Percentiles rank a stretch among this genome's conserved stretches.
phyloP scores from a whole-genome alignment of 92 coral and sea anemone species.

The Desmophyllum pertusum region DNA sequence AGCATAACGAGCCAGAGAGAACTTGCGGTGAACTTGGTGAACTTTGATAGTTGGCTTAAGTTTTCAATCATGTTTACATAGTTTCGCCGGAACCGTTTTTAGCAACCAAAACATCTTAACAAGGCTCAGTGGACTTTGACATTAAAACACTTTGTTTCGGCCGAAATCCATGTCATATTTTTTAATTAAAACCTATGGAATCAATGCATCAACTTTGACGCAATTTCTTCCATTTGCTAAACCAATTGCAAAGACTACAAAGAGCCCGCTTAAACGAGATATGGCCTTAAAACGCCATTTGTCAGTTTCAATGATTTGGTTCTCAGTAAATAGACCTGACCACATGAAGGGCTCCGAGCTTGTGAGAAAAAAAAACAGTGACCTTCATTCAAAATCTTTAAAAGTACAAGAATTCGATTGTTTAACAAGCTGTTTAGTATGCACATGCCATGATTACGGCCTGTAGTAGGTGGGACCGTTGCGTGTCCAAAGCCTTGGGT shows the following conservation, averaged over 20 bases:
- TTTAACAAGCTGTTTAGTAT: not conserved
- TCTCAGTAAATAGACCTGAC: not conserved
- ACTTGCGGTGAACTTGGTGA: not conserved
- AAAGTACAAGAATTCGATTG: not conserved
- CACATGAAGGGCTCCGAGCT: not conserved
- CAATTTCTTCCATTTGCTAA: too few species aligned
- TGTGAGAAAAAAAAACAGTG: not conserved
- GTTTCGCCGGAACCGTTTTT: not conserved
- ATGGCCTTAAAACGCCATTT: too few species aligned
- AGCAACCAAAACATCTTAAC: conserved; percentile 12
- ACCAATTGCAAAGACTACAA: too few species aligned
- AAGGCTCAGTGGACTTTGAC: conserved; percentile 42
- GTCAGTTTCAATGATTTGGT: not conserved
- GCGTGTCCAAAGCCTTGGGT: not conserved
- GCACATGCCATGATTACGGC: conserved; percentile 3
- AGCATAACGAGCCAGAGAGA: not conserved
- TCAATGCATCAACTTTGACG: not conserved
- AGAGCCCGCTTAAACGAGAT: too few species aligned
- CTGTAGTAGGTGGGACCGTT: not conserved
- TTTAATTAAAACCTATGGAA: not conserved
- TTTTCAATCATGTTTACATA: too few species aligned
- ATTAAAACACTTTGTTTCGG: conserved; percentile 4
- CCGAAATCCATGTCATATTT: not conserved
- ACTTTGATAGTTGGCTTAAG: too few species aligned
- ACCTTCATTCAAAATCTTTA: not conserved